phyloP scores from a whole-genome alignment of 2,888 invertebrate species.

The Crematogaster levior region DNA sequence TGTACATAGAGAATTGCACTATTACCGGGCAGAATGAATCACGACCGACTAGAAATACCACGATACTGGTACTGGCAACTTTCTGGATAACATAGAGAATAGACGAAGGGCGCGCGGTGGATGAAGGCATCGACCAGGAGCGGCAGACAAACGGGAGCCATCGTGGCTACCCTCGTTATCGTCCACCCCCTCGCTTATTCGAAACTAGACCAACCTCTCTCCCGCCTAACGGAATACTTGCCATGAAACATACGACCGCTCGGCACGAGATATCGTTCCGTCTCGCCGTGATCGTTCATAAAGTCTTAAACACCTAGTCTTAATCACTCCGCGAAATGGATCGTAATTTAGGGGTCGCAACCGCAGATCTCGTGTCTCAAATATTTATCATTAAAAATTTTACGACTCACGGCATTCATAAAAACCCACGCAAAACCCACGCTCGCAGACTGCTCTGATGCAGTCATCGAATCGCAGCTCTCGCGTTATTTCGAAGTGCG shows the following conservation, averaged over 20 bases:
- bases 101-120: slow-evolving; percentile 56
- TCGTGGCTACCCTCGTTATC: slow-evolving; percentile 43
- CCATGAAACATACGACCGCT: slow-evolving; percentile 66
- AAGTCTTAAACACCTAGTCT: slow-evolving; percentile 71
- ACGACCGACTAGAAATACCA: slow-evolving; percentile 70
- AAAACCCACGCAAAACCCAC: neutral
- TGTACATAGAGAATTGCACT: slow-evolving; percentile 54
- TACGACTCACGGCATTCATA: slow-evolving; percentile 52
- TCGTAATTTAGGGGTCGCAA: slow-evolving; percentile 65
- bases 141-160: slow-evolving; percentile 81
- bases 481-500: neutral
- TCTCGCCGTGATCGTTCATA: slow-evolving; percentile 69
- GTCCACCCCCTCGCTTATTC: slow-evolving; percentile 60
- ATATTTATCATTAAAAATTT: slow-evolving; percentile 45
- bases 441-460: neutral
- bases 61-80: slow-evolving; percentile 77
- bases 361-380: neutral
- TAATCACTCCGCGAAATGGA: slow-evolving; percentile 62
- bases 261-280: slow-evolving; percentile 72
- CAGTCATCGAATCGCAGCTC: neutral
- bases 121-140: slow-evolving; percentile 75
- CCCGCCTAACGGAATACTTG: slow-evolving; percentile 19
- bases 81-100: slow-evolving; percentile 64
- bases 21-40: slow-evolving; percentile 65
- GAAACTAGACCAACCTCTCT: slow-evolving; percentile 72